These are phyloP conservation scores for Pteropus rufus DNA, from an alignment of 2,797 vertebrate genomes.

Conservation along the genomic window DNA sequence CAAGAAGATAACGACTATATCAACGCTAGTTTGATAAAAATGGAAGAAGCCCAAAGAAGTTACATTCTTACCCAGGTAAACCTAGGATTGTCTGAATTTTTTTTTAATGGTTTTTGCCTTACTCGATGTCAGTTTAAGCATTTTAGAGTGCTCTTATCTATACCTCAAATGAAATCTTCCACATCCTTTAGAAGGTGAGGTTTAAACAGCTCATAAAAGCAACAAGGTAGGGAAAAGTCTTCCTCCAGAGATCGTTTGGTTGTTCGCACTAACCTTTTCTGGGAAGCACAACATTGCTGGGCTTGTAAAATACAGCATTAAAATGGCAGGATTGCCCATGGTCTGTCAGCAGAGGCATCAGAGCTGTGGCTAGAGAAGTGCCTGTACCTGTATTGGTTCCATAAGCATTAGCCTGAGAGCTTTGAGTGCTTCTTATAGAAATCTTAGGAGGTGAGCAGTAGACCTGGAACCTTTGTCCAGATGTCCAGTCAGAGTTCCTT, in stretches of 20 bases:
- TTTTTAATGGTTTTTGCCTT: not conserved
- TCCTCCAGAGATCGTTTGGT: not conserved
- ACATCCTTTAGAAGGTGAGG: not conserved
- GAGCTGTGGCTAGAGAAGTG: rapidly evolving
- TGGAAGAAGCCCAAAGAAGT: constrained; percentile 96
- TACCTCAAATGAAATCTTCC: not conserved
- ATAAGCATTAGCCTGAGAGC: rapidly evolving
- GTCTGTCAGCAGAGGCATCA: not conserved
- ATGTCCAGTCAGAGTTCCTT: not conserved
- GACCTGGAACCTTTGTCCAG: not conserved
- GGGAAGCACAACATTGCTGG: not conserved
- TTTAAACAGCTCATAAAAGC: not conserved
- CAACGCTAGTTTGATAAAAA: constrained; percentile 96
- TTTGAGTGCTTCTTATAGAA: not conserved
- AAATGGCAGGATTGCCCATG: not conserved
- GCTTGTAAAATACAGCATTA: not conserved
- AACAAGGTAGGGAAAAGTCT: not conserved
- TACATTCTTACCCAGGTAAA: constrained; percentile 99
- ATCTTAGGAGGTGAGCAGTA: not conserved
- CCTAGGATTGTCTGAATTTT: not conserved
- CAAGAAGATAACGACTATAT: constrained; percentile 96
- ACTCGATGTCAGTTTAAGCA: not conserved
- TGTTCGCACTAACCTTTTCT: not conserved
- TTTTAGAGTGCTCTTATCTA: not conserved
- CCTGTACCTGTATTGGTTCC: not conserved